phyloP scores from a whole-genome alignment of 2,888 invertebrate species.

The Rhaphigaster nebulosa region DNA sequence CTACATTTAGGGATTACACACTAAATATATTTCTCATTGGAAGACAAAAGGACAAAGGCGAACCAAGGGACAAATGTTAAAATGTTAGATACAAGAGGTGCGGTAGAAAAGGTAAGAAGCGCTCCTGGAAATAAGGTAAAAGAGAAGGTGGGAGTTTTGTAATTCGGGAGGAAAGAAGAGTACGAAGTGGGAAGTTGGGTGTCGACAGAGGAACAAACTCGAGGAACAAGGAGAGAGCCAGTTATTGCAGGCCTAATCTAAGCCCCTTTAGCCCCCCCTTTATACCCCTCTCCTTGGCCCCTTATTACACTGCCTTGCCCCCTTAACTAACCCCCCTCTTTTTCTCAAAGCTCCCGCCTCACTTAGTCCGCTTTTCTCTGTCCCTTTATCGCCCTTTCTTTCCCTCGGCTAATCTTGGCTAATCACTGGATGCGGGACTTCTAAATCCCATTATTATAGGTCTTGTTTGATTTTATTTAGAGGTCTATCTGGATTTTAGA shows the following conservation, averaged over 20 bases:
- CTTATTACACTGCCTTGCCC: background rate
- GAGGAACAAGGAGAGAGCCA: background rate
- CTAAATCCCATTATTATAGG: background rate
- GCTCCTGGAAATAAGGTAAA: conserved; percentile 10
- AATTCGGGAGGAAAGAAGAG: conserved; percentile 1
- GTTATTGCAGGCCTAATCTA: conserved; percentile 3
- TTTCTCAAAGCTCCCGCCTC: conserved; percentile 31
- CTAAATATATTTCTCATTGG: background rate
- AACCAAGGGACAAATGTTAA: conserved; percentile 3
- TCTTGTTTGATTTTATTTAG: background rate
- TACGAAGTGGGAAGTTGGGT: background rate
- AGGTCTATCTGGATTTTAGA: background rate
- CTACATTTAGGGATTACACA: background rate
- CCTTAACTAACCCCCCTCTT: background rate
- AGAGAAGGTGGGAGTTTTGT: conserved; percentile 36
- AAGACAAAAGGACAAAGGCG: background rate
- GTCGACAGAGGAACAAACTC: background rate
- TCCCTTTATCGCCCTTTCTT: background rate
- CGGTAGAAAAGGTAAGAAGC: background rate
- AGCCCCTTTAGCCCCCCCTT: background rate
- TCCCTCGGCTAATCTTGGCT: background rate
- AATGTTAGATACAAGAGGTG: background rate
- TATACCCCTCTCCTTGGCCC: background rate
- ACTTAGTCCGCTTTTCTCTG: conserved; percentile 15
- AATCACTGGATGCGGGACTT: background rate